phyloP scores from a whole-genome alignment of 2,113 vertebrate genomes.

The Sinocyclocheilus rhinocerous region DNA sequence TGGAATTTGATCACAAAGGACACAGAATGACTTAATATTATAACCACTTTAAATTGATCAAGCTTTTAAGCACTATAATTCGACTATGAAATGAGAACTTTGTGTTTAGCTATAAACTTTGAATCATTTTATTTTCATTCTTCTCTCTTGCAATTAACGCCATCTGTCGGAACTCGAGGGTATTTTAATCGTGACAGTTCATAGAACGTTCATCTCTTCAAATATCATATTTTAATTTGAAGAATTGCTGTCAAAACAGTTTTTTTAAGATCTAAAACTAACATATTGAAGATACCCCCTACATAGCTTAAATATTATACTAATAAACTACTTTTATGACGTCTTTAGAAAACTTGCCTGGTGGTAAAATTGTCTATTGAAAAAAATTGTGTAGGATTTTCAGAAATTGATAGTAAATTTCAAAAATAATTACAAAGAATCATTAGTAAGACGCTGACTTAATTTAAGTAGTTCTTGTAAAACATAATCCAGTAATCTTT shows the following conservation, averaged over 20 bases:
- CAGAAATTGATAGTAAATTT: too few relatives aligned
- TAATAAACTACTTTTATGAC: background rate
- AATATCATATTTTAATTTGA: background rate
- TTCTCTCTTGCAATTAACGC: background rate
- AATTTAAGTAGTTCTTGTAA: background rate
- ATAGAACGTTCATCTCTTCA: background rate
- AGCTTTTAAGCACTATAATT: background rate
- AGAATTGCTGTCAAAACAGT: too few relatives aligned
- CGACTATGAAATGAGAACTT: background rate
- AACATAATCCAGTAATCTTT: background rate
- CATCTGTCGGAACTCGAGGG: background rate
- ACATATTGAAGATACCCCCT: background rate
- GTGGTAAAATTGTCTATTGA: background rate
- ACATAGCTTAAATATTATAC: background rate
- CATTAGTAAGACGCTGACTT: too few relatives aligned
- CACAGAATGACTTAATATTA: background rate
- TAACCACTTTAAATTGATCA: background rate
- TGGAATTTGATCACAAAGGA: background rate
- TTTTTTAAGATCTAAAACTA: background rate
- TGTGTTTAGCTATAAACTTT: background rate
- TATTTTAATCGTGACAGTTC: background rate
- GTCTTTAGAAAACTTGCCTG: background rate
- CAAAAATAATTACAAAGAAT: too few relatives aligned
- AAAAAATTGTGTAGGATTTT: too few relatives aligned
- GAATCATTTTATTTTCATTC: background rate